Evolutionary conservation across 1,140 invertebrate species (phyloP).

Genomic region (Papilio glaucus): DNA sequence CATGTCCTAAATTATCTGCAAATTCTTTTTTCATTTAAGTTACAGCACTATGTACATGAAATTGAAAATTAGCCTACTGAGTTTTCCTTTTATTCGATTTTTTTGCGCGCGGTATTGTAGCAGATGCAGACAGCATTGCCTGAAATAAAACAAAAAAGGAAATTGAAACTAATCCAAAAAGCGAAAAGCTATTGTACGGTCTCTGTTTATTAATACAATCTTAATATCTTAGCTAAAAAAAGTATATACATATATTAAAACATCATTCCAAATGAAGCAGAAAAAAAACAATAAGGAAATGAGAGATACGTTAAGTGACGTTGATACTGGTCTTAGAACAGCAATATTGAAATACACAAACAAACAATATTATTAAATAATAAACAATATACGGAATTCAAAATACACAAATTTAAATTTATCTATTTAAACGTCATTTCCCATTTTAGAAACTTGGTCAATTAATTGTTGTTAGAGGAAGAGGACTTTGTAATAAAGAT

Average conservation of each 20-base stretch:
- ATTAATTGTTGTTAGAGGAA: too few relatives aligned
- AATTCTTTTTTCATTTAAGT: conserved; percentile 15
- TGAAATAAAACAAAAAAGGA: conserved; percentile 73
- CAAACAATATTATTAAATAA: conserved; percentile 37
- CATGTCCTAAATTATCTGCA: not conserved
- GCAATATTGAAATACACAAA: conserved; percentile 40
- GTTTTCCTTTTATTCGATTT: conserved; percentile 84
- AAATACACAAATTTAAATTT: too few relatives aligned
- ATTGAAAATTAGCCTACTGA: conserved; percentile 60
- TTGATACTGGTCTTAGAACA: not conserved
- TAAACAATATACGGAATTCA: conserved; percentile 39
- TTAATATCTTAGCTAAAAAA: not conserved
- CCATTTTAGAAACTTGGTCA: too few relatives aligned
- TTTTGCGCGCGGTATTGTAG: conserved; percentile 82
- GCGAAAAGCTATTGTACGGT: conserved; percentile 52
- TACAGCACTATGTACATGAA: not conserved
- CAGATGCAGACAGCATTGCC: conserved; percentile 81
- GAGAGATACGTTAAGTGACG: not conserved
- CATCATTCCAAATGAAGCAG: conserved; percentile 5
- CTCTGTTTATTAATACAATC: not conserved
- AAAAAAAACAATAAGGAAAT: not conserved
- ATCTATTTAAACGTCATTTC: too few relatives aligned
- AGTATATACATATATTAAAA: not conserved
- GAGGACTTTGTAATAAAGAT: too few relatives aligned
- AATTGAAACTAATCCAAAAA: conserved; percentile 69